Evolutionary conservation across 2,888 invertebrate species (phyloP).

Genomic region (Boloria euphrosyne): DNA sequence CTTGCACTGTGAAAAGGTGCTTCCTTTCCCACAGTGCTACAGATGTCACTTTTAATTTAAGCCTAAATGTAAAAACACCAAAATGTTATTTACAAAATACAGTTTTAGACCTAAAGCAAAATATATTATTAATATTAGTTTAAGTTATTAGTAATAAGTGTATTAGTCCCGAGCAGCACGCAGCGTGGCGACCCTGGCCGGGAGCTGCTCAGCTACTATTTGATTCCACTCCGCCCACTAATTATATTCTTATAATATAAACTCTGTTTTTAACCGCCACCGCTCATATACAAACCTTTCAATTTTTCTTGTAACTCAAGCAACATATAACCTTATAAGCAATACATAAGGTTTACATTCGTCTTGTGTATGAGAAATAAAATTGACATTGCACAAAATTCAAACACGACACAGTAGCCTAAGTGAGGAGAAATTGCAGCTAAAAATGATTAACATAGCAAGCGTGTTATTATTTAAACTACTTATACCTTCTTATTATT

Average conservation of each 20-base stretch:
- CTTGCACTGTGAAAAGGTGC: too few species aligned
- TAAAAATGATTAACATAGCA: slow-evolving; percentile 47
- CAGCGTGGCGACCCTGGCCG: slow-evolving; percentile 14
- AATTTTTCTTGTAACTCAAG: background rate
- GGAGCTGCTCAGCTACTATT: slow-evolving; percentile 32
- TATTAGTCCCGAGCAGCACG: too few species aligned
- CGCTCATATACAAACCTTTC: slow-evolving; percentile 33
- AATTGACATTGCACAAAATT: slow-evolving; percentile 45
- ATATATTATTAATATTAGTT: too few species aligned
- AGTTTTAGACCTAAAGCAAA: too few species aligned
- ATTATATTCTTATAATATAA: slow-evolving; percentile 81
- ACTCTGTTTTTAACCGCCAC: slow-evolving; percentile 69
- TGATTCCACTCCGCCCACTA: slow-evolving; percentile 79
- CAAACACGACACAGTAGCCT: slow-evolving; percentile 59
- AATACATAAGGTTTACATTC: background rate
- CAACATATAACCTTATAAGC: slow-evolving; percentile 7
- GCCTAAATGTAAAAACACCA: too few species aligned
- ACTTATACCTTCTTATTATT: slow-evolving; percentile 14
- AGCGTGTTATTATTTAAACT: slow-evolving; percentile 39
- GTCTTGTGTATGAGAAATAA: slow-evolving; percentile 15
- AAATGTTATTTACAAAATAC: too few species aligned
- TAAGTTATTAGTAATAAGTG: too few species aligned
- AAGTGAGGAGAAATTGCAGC: slow-evolving; percentile 42
- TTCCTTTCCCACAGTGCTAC: too few species aligned
- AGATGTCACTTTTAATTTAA: too few species aligned